Percentiles rank a stretch among this genome's conserved stretches.
Conservation (phyloP, 2,797 vertebrate genomes). For the Mormyrops boulengeri region DNA sequence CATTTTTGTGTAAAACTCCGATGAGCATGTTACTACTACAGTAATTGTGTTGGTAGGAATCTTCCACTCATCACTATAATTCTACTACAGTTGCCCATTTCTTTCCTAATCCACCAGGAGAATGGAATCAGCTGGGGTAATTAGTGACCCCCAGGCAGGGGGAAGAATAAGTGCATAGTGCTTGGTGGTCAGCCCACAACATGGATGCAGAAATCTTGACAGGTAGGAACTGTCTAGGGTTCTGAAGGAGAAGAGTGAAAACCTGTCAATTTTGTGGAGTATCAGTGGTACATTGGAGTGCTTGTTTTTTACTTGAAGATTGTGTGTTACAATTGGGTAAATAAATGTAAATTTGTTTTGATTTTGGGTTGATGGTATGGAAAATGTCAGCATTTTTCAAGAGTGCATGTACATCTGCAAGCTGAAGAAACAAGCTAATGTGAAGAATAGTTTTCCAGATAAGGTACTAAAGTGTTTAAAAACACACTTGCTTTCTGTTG, state of each 20-base stretch:
- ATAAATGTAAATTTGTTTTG: neutral
- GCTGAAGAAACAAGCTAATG: neutral
- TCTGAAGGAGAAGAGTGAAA: neutral
- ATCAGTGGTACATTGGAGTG: neutral
- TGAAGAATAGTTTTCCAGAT: neutral
- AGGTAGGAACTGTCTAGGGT: neutral
- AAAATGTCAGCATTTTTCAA: neutral
- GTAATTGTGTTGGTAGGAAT: neutral
- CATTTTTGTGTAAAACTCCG: neutral
- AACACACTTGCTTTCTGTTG: neutral
- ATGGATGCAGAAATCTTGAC: neutral
- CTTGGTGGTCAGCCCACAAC: neutral
- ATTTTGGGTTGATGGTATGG: neutral
- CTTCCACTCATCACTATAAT: neutral
- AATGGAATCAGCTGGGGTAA: neutral
- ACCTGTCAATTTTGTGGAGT: neutral
- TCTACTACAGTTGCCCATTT: neutral
- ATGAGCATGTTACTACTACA: neutral
- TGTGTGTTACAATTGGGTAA: neutral
- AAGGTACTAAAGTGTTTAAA: neutral
- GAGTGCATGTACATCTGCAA: neutral
- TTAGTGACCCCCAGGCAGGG: neutral
- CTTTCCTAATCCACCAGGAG: neutral
- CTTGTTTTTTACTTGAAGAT: neutral
- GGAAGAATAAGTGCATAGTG: neutral